A percentile compares a stretch with the other conserved stretches of the same genome.
These are phyloP conservation scores for Scaptomyza hsui DNA, from an alignment of 1,140 invertebrate genomes.

Conservation along the genomic window DNA sequence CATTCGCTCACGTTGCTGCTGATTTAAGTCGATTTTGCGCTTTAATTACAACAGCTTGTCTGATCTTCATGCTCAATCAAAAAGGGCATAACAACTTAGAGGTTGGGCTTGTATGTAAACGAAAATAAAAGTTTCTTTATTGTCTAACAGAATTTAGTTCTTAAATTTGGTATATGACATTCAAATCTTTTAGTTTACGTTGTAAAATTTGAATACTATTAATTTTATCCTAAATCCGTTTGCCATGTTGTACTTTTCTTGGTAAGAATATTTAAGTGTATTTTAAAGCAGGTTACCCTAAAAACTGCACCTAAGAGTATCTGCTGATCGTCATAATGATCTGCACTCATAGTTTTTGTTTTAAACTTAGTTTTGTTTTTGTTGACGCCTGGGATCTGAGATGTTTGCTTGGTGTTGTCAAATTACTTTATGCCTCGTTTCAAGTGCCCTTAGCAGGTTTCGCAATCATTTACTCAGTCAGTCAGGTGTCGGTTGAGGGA, in stretches of 20 bases:
- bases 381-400: slow-evolving; percentile 11
- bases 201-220: too few relatives aligned
- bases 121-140: too few relatives aligned
- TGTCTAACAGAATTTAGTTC: too few relatives aligned
- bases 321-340: slow-evolving; percentile 22
- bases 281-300: too few relatives aligned
- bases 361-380: slow-evolving; percentile 9
- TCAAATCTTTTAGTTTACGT: too few relatives aligned
- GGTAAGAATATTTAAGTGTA: too few relatives aligned
- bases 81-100: background rate
- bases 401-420: slow-evolving; percentile 35
- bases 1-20: slow-evolving; percentile 51
- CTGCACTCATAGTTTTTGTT: slow-evolving; percentile 20
- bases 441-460: slow-evolving; percentile 69
- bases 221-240: too few relatives aligned
- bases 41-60: slow-evolving; percentile 52
- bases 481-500: slow-evolving; percentile 29
- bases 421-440: slow-evolving; percentile 50
- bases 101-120: background rate
- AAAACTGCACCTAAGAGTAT: slow-evolving; percentile 1
- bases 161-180: too few relatives aligned
- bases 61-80: slow-evolving; percentile 30
- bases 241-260: too few relatives aligned
- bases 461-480: slow-evolving; percentile 58
- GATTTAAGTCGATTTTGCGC: slow-evolving; percentile 63